Evolutionary conservation across 2,113 vertebrate genomes (phyloP).

Genomic region (Rhinichthys klamathensis): DNA sequence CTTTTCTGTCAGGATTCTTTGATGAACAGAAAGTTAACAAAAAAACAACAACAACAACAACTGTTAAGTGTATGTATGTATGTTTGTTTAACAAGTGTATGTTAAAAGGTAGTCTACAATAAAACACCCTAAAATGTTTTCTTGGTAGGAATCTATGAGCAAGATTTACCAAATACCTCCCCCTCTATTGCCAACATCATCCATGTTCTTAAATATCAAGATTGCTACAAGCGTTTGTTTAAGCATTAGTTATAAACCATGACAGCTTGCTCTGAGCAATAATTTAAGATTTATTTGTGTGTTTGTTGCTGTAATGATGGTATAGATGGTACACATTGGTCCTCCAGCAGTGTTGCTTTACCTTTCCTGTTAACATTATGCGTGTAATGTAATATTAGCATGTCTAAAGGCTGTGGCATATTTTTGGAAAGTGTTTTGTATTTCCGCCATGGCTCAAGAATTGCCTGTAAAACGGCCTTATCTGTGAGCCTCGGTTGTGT

Average conservation of each 20-base stretch:
- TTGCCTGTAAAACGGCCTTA: slow-evolving; percentile 18
- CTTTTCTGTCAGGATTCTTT: too few relatives aligned
- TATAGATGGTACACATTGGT: slow-evolving; percentile 3
- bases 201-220: slow-evolving; percentile 13
- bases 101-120: not conserved
- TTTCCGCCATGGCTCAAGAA: slow-evolving; percentile 30
- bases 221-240: slow-evolving; percentile 9
- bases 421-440: slow-evolving; percentile 31
- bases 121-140: not conserved
- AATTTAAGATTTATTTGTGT: slow-evolving; percentile 24
- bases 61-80: too few relatives aligned
- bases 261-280: slow-evolving; percentile 37
- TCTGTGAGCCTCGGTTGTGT: slow-evolving; percentile 7
- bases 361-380: slow-evolving; percentile 19
- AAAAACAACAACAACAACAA: too few relatives aligned
- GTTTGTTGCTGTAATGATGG: not conserved
- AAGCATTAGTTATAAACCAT: slow-evolving; percentile 36
- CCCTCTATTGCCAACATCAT: not conserved
- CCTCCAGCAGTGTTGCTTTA: slow-evolving; percentile 11
- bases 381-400: slow-evolving; percentile 44
- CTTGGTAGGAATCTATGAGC: not conserved
- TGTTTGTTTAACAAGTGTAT: not conserved
- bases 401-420: slow-evolving; percentile 43
- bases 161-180: slow-evolving; percentile 31
- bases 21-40: too few relatives aligned